Evolutionary conservation across 2,888 invertebrate genomes (phyloP), one percentile per base, ranked within the genome.

Genomic region (Drosophila mimetica): DNA sequence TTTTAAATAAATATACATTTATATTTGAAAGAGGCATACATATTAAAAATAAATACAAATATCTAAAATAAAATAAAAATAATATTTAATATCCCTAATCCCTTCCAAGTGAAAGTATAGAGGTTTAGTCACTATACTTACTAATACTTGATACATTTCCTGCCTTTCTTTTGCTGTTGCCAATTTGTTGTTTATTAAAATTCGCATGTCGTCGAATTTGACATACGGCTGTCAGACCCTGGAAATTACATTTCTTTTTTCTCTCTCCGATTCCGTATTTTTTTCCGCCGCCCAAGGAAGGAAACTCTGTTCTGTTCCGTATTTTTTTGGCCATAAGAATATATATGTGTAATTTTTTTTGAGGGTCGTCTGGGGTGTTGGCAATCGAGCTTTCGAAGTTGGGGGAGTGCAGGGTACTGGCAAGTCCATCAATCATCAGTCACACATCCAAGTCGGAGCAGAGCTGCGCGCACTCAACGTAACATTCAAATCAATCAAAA

Each of bases 401-500:
- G 30, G 46, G 52, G 39, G 18, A 34, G 39, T 32, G 37, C 54
- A 20, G 52, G 47, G 34, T 55, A 54, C 54, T 63, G 77, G 73
- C 80, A 60, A 86, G 86, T 76, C 84, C 86, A 85, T 85, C 84
- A 85, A 85, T 85, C 84, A 85, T 85, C 86, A 86, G 86, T 84
- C 84, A 79, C 80, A 85, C 71, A 75, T 54, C 47, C 74, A 39
- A 74, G 51, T 25, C 61, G 46, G 50, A 60, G 71, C 57, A n/a
- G 57, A 72, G 66, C 37, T 63, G 64, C 78, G 64, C 78, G 79
- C 85, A 88, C 79, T 82, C 89, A 88, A 84, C 84, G 88, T 81
- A 89, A 89, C 87, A 88, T 89, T 89, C 89, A 88, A 89, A 89
- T 89, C 89, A 89, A 89, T 89, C 88, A 89, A 86, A 83, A 75